These are phyloP conservation scores for Cromileptes altivelis DNA, from an alignment of 2,113 vertebrate genomes.

Conservation along the genomic window DNA sequence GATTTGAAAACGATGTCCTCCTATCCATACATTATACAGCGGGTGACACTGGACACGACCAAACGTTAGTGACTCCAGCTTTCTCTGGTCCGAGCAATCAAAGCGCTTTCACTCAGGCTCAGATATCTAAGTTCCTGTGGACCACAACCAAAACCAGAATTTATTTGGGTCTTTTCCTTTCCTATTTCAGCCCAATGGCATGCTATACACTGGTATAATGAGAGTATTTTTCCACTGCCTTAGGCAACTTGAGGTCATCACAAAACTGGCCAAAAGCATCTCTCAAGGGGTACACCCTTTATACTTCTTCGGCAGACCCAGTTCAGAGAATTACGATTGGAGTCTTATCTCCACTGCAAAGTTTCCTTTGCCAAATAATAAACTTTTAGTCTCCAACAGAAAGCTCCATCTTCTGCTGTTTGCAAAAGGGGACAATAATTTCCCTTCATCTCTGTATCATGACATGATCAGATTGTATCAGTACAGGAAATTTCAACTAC, in stretches of 20 bases:
- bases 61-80: neutral
- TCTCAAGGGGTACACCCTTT: neutral
- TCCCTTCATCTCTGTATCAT: neutral
- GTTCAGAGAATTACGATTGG: neutral
- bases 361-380: neutral
- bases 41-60: neutral
- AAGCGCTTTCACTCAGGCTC: neutral
- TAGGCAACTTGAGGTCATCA: conserved; percentile 25
- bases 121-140: conserved; percentile 15
- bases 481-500: neutral
- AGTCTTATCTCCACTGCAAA: neutral
- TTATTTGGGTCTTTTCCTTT: neutral
- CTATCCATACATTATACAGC: neutral
- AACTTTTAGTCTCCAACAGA: neutral
- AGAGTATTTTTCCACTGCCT: conserved; percentile 53
- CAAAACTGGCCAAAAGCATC: neutral
- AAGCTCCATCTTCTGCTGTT: neutral
- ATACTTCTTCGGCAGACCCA: neutral
- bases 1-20: neutral
- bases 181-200: conserved; percentile 20
- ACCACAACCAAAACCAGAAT: neutral
- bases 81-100: neutral
- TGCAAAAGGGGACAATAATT: neutral
- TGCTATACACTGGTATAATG: conserved; percentile 20
- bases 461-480: neutral